phyloP scores from a whole-genome alignment of 30 jellyfish, hydroid and myxozoan genomes.

The Turritopsis dohrnii region DNA sequence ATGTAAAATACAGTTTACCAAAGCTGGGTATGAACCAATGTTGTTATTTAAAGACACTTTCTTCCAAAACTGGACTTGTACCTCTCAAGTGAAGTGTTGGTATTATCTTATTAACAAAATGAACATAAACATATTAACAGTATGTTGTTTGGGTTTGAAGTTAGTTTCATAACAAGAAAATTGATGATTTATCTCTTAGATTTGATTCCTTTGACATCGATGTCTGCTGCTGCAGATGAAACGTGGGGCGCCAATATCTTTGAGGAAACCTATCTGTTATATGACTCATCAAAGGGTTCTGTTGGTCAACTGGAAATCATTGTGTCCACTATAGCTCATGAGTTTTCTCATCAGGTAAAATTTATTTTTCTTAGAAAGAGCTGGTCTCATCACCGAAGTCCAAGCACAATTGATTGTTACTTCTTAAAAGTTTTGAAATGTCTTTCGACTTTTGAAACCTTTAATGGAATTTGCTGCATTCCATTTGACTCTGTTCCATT shows the following conservation, averaged over 20 bases:
- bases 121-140: too few relatives aligned
- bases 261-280: conserved; percentile 3
- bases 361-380: not conserved
- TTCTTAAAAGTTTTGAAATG: too few relatives aligned
- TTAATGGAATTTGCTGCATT: not conserved
- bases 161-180: too few relatives aligned
- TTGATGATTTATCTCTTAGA: conserved; percentile 24
- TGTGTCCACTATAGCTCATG: conserved; percentile 15
- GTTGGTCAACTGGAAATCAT: not conserved
- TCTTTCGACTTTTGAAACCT: too few relatives aligned
- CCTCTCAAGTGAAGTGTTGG: too few relatives aligned
- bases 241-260: conserved; percentile 31
- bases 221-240: conserved; percentile 35
- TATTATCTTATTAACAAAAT: too few relatives aligned
- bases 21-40: conserved; percentile 25
- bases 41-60: too few relatives aligned
- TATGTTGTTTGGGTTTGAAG: too few relatives aligned
- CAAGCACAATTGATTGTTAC: too few relatives aligned
- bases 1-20: conserved; percentile 16
- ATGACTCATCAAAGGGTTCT: not conserved
- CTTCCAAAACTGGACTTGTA: too few relatives aligned
- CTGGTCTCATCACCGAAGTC: too few relatives aligned
- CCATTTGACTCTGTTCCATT: not conserved
- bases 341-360: conserved; percentile 25
- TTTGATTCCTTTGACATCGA: conserved; percentile 12